phyloP scores from a whole-genome alignment of 37 sponge, comb jelly and placozoan species.

The Cliona cf. orientalis region DNA sequence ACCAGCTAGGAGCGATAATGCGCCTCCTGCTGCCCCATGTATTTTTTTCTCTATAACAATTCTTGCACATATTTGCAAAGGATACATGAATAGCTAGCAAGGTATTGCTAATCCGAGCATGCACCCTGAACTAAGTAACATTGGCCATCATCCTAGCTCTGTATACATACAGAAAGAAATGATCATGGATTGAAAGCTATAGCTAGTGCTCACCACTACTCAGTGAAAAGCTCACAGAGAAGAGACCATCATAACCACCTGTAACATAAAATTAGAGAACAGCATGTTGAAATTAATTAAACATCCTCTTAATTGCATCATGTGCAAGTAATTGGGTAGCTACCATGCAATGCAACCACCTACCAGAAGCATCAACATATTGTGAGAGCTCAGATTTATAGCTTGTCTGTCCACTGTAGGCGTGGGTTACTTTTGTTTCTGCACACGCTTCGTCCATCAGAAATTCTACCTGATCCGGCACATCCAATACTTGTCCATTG shows the following conservation, averaged over 20 bases:
- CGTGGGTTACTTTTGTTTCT: not conserved
- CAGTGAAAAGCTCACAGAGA: not conserved
- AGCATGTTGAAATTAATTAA: too few species aligned
- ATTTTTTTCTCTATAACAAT: too few species aligned
- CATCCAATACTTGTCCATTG: not conserved
- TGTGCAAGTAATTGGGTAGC: not conserved
- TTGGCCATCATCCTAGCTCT: too few species aligned
- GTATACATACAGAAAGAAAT: not conserved
- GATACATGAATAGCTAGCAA: too few species aligned
- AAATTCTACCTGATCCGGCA: not conserved
- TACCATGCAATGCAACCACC: not conserved
- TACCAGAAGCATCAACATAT: not conserved
- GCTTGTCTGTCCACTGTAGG: not conserved
- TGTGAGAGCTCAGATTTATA: not conserved
- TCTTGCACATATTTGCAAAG: too few species aligned
- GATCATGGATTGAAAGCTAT: not conserved
- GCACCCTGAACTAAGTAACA: too few species aligned
- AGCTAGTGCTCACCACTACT: slow-evolving; percentile 6
- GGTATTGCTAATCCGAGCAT: too few species aligned
- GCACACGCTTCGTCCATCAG: not conserved
- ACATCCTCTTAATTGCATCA: too few species aligned
- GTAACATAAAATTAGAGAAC: not conserved
- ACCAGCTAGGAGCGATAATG: not conserved
- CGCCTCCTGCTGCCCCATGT: too few species aligned
- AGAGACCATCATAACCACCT: not conserved